Evolutionary conservation across 2,113 vertebrate genomes (phyloP), one percentile per base, ranked within the genome.

Genomic region (Colinus virginianus): DNA sequence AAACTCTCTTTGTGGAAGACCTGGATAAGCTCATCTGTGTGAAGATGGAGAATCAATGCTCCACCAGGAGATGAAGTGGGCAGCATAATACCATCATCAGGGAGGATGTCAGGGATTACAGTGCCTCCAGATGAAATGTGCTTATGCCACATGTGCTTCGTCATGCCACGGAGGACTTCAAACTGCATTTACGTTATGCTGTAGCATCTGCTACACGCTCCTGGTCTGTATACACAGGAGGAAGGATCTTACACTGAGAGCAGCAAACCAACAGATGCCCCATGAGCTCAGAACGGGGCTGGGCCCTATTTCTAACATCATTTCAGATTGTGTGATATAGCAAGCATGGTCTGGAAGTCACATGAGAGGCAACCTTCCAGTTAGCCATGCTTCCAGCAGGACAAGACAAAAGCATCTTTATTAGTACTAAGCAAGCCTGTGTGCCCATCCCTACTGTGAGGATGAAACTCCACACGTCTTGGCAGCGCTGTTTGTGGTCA

Each of bases 391-490:
- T 93, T 91, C 78, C 87, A 91, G 79, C 56, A 84, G 93, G 85
- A 88, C 69, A 80, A 84, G 61, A 94, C 85, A 94, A 93, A 93
- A 94, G 34, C 51, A 84, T 83, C 88, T 86, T 93, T 91, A 85
- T 96, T 74, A 83, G n/a, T 17, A 15, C 22, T 22, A 34, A 84
- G 72, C 56, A 86, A 80, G 77, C 32, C 42, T 51, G 56, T 64
- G 72, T 90, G 77, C 48, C 76, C 51, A 22, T 71, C 56, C 79
- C 68, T 78, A 6, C 61, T 6, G 85, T 68, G 72, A 74, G 87
- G 30, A 75, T 88, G 38, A 9, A 85, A n/a, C 13, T 9, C 71
- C 8, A 0, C 55, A 58, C 36, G 67, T 42, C 55, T 71, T 67
- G 20, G 46, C 85, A 78, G 38, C 19, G 90, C 90, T 85, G 82